These are phyloP conservation scores for Xylota sylvarum DNA, from an alignment of 2,888 invertebrate species.

Conservation along the genomic window DNA sequence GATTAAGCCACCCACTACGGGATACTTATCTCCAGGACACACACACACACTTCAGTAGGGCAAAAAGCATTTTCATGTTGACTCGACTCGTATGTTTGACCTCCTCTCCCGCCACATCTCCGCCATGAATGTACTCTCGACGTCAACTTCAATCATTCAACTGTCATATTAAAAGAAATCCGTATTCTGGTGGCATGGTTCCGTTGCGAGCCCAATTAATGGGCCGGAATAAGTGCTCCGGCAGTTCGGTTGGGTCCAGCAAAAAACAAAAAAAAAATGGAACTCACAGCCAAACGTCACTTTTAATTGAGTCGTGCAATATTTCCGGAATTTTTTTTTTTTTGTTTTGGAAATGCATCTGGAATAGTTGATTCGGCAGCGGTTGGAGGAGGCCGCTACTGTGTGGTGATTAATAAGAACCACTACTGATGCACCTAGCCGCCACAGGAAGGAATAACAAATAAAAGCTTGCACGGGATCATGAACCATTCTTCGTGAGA, in stretches of 20 bases:
- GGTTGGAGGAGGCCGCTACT: not conserved
- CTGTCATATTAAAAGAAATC: conserved; percentile 72
- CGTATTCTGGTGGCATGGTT: conserved; percentile 61
- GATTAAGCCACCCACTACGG: conserved; percentile 60
- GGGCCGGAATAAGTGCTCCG: conserved; percentile 60
- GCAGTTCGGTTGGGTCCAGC: conserved; percentile 4
- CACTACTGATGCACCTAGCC: conserved; percentile 16
- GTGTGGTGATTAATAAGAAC: conserved; percentile 26
- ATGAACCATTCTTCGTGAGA: conserved; percentile 31
- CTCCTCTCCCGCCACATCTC: not conserved
- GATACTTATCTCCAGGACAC: conserved; percentile 54
- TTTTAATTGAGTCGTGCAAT: conserved; percentile 60
- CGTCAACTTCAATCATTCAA: conserved; percentile 72
- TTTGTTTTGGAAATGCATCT: conserved; percentile 46
- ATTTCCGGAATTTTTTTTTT: conserved; percentile 38
- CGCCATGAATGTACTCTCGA: conserved; percentile 35
- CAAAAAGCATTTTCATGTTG: conserved; percentile 73
- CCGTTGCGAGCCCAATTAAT: conserved; percentile 64
- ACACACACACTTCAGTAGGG: conserved; percentile 49
- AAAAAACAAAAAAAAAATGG: conserved; percentile 10
- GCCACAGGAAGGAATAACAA: conserved; percentile 25
- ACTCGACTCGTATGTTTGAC: conserved; percentile 20
- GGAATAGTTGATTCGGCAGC: conserved; percentile 38
- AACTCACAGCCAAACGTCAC: conserved; percentile 37
- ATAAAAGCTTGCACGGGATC: conserved; percentile 34